phyloP scores from a whole-genome alignment of 2,113 vertebrate species.

The Oostethus manadensis region DNA sequence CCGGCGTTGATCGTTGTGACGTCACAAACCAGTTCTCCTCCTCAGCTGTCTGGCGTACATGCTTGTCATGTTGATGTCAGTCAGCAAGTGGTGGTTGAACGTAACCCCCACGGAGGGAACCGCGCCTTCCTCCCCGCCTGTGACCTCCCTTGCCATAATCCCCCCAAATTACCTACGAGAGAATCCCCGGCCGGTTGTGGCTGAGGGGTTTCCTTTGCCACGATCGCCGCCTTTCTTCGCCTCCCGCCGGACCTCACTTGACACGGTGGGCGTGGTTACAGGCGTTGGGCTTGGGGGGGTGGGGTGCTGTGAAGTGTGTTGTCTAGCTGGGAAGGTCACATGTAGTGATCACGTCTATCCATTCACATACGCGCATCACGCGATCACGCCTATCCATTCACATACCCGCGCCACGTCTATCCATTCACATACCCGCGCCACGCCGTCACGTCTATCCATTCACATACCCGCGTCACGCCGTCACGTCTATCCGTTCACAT shows the following conservation, averaged over 20 bases:
- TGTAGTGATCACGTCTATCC: too few relatives aligned
- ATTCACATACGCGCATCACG: too few relatives aligned
- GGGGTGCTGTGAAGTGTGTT: too few relatives aligned
- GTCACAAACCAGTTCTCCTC: background rate
- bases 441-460: too few relatives aligned
- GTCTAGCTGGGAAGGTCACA: background rate
- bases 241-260: background rate
- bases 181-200: conserved; percentile 49
- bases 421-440: too few relatives aligned
- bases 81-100: too few relatives aligned
- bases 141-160: conserved; percentile 54
- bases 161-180: conserved; percentile 41
- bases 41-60: background rate
- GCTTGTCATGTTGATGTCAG: background rate
- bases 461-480: too few relatives aligned
- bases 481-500: too few relatives aligned
- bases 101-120: too few relatives aligned
- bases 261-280: background rate
- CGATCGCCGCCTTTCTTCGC: conserved; percentile 30
- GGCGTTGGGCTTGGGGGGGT: background rate
- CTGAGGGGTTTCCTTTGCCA: conserved; percentile 31
- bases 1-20: background rate
- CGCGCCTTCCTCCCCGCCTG: conserved; percentile 2
- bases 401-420: too few relatives aligned
- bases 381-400: too few relatives aligned